Evolutionary conservation across 1,140 invertebrate genomes (phyloP).

Genomic region (Dryas iulia): DNA sequence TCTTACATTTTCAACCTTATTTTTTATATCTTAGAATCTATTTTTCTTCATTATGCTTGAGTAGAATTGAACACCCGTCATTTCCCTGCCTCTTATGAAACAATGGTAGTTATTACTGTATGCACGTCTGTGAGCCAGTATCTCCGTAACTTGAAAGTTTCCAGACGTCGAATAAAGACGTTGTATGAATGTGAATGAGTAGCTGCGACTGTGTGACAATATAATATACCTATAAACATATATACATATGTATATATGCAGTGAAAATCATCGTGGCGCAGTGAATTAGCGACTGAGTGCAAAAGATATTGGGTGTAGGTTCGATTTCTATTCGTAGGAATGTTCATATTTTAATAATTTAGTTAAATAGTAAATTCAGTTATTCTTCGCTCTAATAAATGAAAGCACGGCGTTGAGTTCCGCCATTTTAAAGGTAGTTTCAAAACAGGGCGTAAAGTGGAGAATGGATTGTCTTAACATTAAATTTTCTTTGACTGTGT

Average conservation of each 20-base stretch:
- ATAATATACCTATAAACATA: too few relatives aligned
- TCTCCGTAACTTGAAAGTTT: not conserved
- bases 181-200: not conserved
- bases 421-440: too few relatives aligned
- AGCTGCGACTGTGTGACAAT: not conserved
- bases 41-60: not conserved
- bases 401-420: too few relatives aligned
- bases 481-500: too few relatives aligned
- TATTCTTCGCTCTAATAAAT: too few relatives aligned
- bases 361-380: too few relatives aligned
- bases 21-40: not conserved
- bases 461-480: too few relatives aligned
- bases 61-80: slow-evolving; percentile 26
- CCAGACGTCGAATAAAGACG: slow-evolving; percentile 2
- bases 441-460: too few relatives aligned
- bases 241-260: not conserved
- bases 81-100: slow-evolving; percentile 29
- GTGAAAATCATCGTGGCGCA: not conserved
- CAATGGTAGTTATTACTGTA: slow-evolving; percentile 18
- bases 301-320: too few relatives aligned
- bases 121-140: not conserved
- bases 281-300: too few relatives aligned
- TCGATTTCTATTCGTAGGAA: too few relatives aligned
- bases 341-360: too few relatives aligned
- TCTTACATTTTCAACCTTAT: slow-evolving; percentile 7